Conservation (phyloP, 2,797 vertebrate species). For the Cyprinella venusta region DNA sequence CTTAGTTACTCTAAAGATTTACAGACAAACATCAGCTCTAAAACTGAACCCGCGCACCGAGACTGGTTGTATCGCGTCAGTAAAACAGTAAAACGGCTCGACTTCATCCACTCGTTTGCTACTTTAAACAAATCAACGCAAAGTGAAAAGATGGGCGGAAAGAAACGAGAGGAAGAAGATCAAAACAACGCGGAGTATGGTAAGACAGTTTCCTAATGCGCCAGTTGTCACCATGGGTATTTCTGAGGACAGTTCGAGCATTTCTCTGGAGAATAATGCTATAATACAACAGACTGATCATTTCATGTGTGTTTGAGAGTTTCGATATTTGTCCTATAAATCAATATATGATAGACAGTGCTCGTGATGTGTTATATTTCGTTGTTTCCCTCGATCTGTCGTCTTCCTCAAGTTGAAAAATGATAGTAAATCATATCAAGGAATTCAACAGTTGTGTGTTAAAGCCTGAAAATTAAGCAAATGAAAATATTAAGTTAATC, state of each 20-base stretch:
- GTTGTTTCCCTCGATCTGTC: neutral
- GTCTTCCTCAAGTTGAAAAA: too few relatives aligned
- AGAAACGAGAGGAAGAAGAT: slow-evolving; percentile 61
- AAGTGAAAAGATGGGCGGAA: slow-evolving; percentile 67
- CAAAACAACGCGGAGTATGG: slow-evolving; percentile 66
- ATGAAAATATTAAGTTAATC: too few relatives aligned
- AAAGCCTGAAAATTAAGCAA: neutral
- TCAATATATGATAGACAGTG: neutral
- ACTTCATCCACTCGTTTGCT: neutral
- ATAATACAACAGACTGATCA: neutral
- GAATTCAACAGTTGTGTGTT: neutral
- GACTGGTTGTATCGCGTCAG: neutral
- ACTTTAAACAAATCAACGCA: neutral
- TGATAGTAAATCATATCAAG: neutral
- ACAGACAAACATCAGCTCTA: slow-evolving; percentile 1
- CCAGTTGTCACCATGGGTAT: neutral
- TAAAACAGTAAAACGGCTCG: neutral
- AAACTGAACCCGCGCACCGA: neutral
- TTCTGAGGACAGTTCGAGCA: neutral
- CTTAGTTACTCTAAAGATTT: slow-evolving; percentile 45
- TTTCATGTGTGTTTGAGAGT: neutral
- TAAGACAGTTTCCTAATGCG: slow-evolving; percentile 61
- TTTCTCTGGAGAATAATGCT: neutral
- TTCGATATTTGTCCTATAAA: neutral
- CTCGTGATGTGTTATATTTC: neutral